Evolutionary conservation across 2,888 invertebrate genomes (phyloP).

Genomic region (Melitaea athalia): DNA sequence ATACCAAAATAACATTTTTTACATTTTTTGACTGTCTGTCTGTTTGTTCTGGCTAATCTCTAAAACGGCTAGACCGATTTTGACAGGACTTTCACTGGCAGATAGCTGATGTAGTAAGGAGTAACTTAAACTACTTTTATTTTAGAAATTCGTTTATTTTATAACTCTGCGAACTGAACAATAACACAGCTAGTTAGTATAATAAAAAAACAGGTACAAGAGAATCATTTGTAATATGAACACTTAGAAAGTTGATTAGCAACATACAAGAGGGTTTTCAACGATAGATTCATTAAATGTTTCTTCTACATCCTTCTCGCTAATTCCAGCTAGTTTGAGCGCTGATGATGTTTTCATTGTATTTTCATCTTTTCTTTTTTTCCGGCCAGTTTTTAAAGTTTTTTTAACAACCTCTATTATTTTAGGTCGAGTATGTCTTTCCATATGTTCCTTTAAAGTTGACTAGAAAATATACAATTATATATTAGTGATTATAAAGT

Average conservation of each 20-base stretch:
- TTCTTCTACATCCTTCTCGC: slow-evolving; percentile 29
- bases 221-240: no score
- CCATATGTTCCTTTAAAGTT: slow-evolving; percentile 58
- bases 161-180: no score
- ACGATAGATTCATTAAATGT: background rate
- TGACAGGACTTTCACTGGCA: no score
- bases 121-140: no score
- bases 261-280: background rate
- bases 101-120: no score
- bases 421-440: slow-evolving; percentile 47
- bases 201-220: no score
- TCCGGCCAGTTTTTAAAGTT: slow-evolving; percentile 56
- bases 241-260: background rate
- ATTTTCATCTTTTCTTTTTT: slow-evolving; percentile 56
- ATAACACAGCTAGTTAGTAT: no score
- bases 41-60: no score
- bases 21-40: no score
- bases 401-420: slow-evolving; percentile 43
- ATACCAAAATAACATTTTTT: no score
- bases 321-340: slow-evolving; percentile 50
- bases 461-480: slow-evolving; percentile 47
- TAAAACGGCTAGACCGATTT: no score
- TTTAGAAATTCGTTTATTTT: no score
- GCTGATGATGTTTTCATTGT: slow-evolving; percentile 14
- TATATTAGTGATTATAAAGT: background rate